Conservation (phyloP, 2,113 vertebrate genomes). For the Triplophysa dalaica region DNA sequence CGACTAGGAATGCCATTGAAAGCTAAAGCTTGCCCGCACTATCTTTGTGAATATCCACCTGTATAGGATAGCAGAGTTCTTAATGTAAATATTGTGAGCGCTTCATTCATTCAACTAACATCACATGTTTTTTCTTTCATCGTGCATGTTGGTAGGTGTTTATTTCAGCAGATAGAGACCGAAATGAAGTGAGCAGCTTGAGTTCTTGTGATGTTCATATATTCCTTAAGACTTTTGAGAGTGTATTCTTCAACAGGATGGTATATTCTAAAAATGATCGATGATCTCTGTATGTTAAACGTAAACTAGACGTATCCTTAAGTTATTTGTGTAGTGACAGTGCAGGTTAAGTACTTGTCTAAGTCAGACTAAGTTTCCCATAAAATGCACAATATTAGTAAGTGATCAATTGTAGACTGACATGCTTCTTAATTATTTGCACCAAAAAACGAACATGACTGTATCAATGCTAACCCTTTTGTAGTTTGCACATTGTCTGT, state of each 20-base stretch:
- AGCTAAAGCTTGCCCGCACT: neutral
- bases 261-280: neutral
- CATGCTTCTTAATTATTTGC: neutral
- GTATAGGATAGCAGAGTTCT: conserved; percentile 27
- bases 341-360: neutral
- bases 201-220: conserved; percentile 19
- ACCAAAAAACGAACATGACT: conserved; percentile 21
- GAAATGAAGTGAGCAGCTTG: neutral
- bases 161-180: conserved; percentile 23
- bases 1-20: conserved; percentile 70
- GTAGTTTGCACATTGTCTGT: conserved; percentile 49
- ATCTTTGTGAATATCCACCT: conserved; percentile 47
- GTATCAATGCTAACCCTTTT: conserved; percentile 48
- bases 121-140: neutral
- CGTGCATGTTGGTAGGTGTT: conserved; percentile 56
- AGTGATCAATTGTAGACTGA: conserved; percentile 10
- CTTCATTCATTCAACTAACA: conserved; percentile 16
- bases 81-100: conserved; percentile 60
- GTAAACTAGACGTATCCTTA: neutral
- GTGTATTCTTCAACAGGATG: neutral
- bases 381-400: conserved; percentile 4
- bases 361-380: conserved; percentile 23
- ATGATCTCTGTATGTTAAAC: neutral
- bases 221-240: neutral
- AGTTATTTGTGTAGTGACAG: conserved; percentile 28